A percentile compares a stretch with the other conserved stretches of the same genome.
phyloP scores from a whole-genome alignment of 2,888 invertebrate species.

The Lottia gigantea region DNA sequence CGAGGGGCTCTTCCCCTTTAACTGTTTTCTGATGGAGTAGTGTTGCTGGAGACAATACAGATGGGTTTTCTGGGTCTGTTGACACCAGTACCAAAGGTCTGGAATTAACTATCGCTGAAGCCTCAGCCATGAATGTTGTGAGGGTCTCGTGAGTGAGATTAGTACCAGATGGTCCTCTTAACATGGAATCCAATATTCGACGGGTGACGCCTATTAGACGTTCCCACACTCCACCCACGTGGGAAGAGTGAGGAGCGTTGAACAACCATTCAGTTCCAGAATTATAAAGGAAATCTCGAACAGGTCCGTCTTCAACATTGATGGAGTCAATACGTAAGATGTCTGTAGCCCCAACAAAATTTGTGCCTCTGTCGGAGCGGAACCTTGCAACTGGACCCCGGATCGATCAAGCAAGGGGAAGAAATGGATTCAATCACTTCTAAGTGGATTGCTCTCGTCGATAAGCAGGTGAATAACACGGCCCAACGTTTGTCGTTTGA shows the following conservation, averaged over 20 bases:
- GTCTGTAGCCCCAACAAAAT: background rate
- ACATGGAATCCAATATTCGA: conserved; percentile 32
- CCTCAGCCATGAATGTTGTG: conserved; percentile 34
- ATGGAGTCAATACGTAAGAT: background rate
- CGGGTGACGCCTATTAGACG: conserved; percentile 31
- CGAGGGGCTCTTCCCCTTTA: too few relatives aligned
- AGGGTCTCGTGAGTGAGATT: conserved; percentile 38
- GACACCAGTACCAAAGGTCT: conserved; percentile 29
- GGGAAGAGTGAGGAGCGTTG: conserved; percentile 32
- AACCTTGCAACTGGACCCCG: background rate
- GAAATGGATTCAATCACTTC: conserved; percentile 35
- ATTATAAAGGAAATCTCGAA: background rate
- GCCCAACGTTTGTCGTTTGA: conserved; percentile 35
- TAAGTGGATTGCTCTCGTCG: conserved; percentile 35
- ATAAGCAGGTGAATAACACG: conserved; percentile 33
- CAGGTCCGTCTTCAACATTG: background rate
- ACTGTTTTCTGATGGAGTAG: conserved; percentile 29
- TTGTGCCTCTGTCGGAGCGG: background rate
- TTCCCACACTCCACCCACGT: conserved; percentile 34
- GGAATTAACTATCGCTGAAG: conserved; percentile 31
- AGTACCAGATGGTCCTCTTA: too few relatives aligned
- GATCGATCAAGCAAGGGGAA: conserved; percentile 35
- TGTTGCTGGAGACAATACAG: conserved; percentile 27
- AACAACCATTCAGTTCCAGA: conserved; percentile 26
- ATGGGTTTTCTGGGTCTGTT: conserved; percentile 28